phyloP scores from a whole-genome alignment of 1,140 invertebrate species.

The Conus ventricosus region DNA sequence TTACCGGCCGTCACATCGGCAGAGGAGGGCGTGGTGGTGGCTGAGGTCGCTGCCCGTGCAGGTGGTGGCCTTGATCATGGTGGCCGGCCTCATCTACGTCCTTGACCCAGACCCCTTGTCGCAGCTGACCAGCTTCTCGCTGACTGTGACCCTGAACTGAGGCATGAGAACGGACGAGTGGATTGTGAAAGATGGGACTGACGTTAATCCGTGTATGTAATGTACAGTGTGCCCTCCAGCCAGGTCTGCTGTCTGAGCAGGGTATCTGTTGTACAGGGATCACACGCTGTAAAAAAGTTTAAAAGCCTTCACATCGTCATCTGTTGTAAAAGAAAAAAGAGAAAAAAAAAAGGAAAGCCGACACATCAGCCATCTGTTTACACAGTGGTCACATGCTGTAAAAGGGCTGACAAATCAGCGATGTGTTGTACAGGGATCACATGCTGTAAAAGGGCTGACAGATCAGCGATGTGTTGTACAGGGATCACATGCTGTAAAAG shows the following conservation, averaged over 20 bases:
- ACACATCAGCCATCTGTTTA: too few relatives aligned
- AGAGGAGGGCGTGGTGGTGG: conserved; percentile 49
- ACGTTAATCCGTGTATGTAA: neutral
- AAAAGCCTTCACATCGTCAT: too few relatives aligned
- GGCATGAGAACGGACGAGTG: conserved; percentile 89
- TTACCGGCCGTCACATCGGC: neutral
- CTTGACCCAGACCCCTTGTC: conserved; percentile 86
- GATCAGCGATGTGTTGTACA: too few relatives aligned
- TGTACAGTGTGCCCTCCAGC: neutral
- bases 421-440: too few relatives aligned
- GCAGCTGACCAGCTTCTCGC: conserved; percentile 86
- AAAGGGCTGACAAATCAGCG: too few relatives aligned
- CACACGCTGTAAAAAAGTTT: too few relatives aligned
- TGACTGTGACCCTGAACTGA: conserved; percentile 87
- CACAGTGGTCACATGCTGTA: too few relatives aligned
- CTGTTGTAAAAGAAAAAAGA: too few relatives aligned
- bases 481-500: too few relatives aligned
- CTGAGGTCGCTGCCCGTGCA: conserved; percentile 82
- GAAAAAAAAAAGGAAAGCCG: too few relatives aligned
- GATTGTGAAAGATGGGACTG: conserved; percentile 64
- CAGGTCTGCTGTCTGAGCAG: neutral
- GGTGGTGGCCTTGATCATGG: conserved; percentile 85
- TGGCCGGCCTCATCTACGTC: conserved; percentile 87
- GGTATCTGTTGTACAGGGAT: neutral
- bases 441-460: too few relatives aligned